phyloP scores from a whole-genome alignment of 2,888 invertebrate genomes.

The Drosophila sordidapex region DNA sequence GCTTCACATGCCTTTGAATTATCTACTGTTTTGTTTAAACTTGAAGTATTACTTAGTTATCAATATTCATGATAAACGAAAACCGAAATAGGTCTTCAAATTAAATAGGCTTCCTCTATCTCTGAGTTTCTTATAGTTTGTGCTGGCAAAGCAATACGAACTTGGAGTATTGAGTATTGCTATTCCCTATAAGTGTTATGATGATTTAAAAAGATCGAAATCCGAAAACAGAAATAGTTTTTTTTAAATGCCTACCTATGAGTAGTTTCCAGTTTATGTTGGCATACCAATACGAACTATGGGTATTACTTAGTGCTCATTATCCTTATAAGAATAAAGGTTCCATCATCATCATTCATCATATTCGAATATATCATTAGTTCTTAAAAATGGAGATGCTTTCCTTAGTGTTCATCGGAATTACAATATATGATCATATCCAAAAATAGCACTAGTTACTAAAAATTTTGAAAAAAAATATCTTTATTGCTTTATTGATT shows the following conservation, averaged over 20 bases:
- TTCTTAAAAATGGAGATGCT: background rate
- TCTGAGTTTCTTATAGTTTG: background rate
- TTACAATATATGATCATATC: too few relatives aligned
- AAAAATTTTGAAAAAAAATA: too few relatives aligned
- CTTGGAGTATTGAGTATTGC: background rate
- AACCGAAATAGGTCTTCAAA: background rate
- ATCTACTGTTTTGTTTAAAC: background rate
- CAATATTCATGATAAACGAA: background rate
- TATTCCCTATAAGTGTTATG: too few relatives aligned
- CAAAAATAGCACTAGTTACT: too few relatives aligned
- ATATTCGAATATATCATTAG: background rate
- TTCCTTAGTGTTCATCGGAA: background rate
- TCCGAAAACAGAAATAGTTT: too few relatives aligned
- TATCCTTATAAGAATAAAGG: background rate
- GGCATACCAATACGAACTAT: too few relatives aligned
- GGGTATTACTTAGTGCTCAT: background rate
- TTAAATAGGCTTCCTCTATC: background rate
- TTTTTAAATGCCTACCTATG: too few relatives aligned
- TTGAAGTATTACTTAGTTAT: background rate
- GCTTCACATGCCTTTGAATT: background rate
- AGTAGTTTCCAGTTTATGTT: too few relatives aligned
- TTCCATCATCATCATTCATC: background rate
- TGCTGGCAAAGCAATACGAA: background rate
- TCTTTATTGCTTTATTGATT: too few relatives aligned
- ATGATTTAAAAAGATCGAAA: too few relatives aligned